These are phyloP conservation scores for Leptopilina myrica DNA, from an alignment of 2,888 invertebrate genomes.

Conservation along the genomic window DNA sequence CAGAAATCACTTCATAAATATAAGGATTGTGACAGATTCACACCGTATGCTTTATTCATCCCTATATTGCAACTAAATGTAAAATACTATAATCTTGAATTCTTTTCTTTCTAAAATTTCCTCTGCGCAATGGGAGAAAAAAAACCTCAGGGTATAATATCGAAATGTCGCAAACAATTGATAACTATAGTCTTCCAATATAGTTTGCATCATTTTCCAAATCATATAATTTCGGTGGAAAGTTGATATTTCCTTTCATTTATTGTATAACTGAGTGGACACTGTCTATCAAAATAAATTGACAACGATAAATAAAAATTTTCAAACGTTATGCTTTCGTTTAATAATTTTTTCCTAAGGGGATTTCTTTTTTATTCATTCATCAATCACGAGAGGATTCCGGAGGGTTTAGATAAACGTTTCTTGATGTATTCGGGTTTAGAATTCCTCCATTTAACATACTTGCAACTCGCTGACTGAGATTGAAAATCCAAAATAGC, in stretches of 20 bases:
- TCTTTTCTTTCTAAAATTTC: not conserved
- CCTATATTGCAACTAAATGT: not conserved
- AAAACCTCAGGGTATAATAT: not conserved
- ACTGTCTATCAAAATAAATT: no score
- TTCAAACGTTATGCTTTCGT: no score
- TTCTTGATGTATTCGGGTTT: no score
- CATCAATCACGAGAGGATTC: no score
- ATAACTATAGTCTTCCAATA: not conserved
- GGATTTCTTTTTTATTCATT: no score
- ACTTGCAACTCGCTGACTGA: no score
- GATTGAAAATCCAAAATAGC: no score
- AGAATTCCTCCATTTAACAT: no score
- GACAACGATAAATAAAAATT: no score
- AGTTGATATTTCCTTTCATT: not conserved
- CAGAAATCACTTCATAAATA: slow-evolving; percentile 1
- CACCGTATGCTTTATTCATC: not conserved
- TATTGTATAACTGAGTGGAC: not conserved
- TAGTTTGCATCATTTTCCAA: not conserved
- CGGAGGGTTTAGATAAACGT: no score
- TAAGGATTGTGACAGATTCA: slow-evolving; percentile 18
- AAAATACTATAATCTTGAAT: not conserved
- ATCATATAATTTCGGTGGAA: not conserved
- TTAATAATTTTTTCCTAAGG: no score
- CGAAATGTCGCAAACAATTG: slow-evolving; percentile 16
- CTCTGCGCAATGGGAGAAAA: no score